Conservation (phyloP, 2,113 vertebrate species). For the Sardina pilchardus region DNA sequence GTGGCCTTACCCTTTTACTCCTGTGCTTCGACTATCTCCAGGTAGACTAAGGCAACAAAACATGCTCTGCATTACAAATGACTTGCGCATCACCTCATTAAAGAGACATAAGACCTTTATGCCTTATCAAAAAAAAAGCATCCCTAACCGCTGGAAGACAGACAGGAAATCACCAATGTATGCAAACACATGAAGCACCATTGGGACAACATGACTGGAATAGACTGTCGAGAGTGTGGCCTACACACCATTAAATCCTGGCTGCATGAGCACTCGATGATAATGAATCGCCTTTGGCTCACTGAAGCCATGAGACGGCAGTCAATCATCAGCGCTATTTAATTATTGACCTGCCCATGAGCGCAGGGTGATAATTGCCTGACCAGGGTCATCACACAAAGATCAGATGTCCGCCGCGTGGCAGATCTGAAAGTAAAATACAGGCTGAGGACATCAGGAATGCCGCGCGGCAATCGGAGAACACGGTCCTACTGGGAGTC, state of each 20-base stretch:
- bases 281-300: constrained; percentile 4
- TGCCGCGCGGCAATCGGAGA: neutral
- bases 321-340: constrained; percentile 5
- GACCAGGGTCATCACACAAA: constrained; percentile 1
- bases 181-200: neutral
- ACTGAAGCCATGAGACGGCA: neutral
- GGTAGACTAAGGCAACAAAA: neutral
- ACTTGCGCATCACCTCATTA: neutral
- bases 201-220: neutral
- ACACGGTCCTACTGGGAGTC: neutral
- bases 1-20: neutral
- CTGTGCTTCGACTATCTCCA: neutral
- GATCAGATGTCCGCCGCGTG: neutral
- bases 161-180: neutral
- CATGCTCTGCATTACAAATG: neutral
- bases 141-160: neutral
- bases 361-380: neutral
- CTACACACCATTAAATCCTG: neutral
- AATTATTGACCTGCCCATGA: constrained; percentile 10
- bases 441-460: too few relatives aligned
- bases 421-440: neutral
- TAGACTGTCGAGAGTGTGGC: neutral
- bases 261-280: neutral
- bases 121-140: neutral
- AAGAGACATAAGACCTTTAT: neutral